These are phyloP conservation scores for Mugil cephalus DNA, from an alignment of 2,113 vertebrate species.

Conservation along the genomic window DNA sequence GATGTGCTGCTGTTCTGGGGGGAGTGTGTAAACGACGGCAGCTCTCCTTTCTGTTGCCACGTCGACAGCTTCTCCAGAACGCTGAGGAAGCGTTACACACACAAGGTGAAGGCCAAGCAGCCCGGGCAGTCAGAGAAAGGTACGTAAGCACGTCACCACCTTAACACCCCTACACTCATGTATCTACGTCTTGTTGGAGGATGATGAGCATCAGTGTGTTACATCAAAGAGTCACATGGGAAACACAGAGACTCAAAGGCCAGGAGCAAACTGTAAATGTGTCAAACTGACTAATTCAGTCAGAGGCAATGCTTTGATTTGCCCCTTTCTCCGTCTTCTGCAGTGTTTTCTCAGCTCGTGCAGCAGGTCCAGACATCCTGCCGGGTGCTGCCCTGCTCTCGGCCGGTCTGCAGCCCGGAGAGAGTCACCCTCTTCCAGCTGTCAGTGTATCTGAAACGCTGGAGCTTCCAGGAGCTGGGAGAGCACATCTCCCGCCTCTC, in stretches of 20 bases:
- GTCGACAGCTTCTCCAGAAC: slow-evolving; percentile 80
- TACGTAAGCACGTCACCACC: slow-evolving; percentile 47
- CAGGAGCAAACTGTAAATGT: no score
- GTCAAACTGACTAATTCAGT: no score
- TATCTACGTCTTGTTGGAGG: no score
- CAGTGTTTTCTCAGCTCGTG: slow-evolving; percentile 88
- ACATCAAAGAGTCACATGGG: no score
- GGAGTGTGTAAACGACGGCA: slow-evolving; percentile 79
- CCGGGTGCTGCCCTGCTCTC: slow-evolving; percentile 67
- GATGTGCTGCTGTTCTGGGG: slow-evolving; percentile 89
- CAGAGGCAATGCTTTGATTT: background rate
- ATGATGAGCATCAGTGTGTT: no score
- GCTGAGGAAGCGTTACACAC: slow-evolving; percentile 85
- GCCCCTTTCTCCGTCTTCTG: background rate
- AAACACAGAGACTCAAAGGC: no score
- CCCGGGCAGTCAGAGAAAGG: slow-evolving; percentile 92
- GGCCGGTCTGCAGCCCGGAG: slow-evolving; percentile 37
- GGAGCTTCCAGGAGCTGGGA: slow-evolving; percentile 86
- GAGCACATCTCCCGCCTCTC: slow-evolving; percentile 89
- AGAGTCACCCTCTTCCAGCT: slow-evolving; percentile 93
- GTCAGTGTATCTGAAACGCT: slow-evolving; percentile 87
- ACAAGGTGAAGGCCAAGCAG: slow-evolving; percentile 90
- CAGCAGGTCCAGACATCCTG: slow-evolving; percentile 87
- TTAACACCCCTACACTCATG: no score
- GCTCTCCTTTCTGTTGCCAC: slow-evolving; percentile 84